Evolutionary conservation across 2,113 vertebrate species (phyloP), one percentile per base, ranked within the genome.

Genomic region (Lathamus discolor): DNA sequence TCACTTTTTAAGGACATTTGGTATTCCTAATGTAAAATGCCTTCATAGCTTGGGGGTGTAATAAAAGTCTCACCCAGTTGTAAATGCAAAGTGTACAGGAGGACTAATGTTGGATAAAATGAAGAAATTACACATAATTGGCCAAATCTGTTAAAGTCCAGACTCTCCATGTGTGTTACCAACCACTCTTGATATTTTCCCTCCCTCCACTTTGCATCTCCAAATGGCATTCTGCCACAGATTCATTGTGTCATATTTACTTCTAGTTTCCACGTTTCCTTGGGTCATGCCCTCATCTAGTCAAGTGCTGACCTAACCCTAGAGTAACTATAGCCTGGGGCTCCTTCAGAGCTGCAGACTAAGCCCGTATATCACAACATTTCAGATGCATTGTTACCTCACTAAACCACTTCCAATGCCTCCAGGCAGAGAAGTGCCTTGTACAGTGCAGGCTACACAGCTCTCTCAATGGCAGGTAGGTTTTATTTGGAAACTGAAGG

Each of bases 121-220:
- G 18, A 23, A 23, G 55, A 75, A 57, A 31, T 22, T 54, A 28
- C 12, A 29, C 8, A 61, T 35, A 25, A 48, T 27, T 51, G 25
- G 8, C 29, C 24, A 54, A 73, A 37, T 41, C 23, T 54, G 59
- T 25, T 68, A 1, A 90, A 79, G 24, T 64, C 27, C 20, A 61
- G n/a, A 11, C 7, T 82, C 23, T 46, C 15, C 20, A 1, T 27
- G 17, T 55, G 23, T 2, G 0, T 41, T 51, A n/a, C 17, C 7
- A 61, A 11, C 7, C 39, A 24, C n/a, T 76, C 23, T 23, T 61
- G 37, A n/a, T 33, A 69, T 11, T 66, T 9, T 41, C 28, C 8
- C 24, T 94, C 29, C 18, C 19, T 84, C 29, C 6, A 11, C 27
- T 82, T 68, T 46, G 18, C 24, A 44, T 37, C 5, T 33, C 25